Evolutionary conservation across 2,113 vertebrate species (phyloP), one percentile per base, ranked within the genome.

Genomic region (Lepus europaeus): DNA sequence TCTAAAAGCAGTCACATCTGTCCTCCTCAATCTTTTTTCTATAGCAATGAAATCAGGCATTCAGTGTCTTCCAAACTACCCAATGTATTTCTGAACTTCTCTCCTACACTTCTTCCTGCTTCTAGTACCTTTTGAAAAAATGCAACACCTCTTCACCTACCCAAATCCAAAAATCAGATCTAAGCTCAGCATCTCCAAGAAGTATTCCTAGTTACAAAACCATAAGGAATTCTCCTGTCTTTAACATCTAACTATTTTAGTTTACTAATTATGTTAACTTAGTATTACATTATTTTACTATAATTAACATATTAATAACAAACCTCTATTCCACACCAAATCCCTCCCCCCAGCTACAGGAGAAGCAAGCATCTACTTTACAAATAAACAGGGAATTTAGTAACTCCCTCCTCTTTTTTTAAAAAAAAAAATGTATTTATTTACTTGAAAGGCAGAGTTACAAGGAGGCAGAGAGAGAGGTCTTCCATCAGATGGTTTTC

Each of bases 361-460:
- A 56, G n/a, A 39, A 56, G 11, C 78, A 27, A 74, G 27, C 12
- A 51, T 27, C 66, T 64, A 51, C 66, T 84, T 63, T 69, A 93
- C 25, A 90, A 89, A 88, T 56, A 78, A 61, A 91, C 72, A 81
- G 69, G 4, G 39, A 82, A 76, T 39, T 90, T 79, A 80, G 53
- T 74, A 64, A 84, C 25, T 33, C 36, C 49, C 36, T 77, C 70
- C 49, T 33, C n/a, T 69, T 19, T 94, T n/a, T 63, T 61, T 79
- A 73, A 17, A 64, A 74, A 64, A 74, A 39, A 27, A 45, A 76
- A 9, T 39, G 6, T 9, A 39, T n/a, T 45, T 45, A 45, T 45
- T 45, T 45, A 45, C 45, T 45, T 45, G 45, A 45, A 45, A 45
- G 45, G 45, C 45, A 45, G 45, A 39, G 39, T 39, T 39, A 39